Percentiles rank a stretch among this genome's conserved stretches.
Conservation (phyloP, 92 coral and sea anemone species). For the Montipora capitata region DNA sequence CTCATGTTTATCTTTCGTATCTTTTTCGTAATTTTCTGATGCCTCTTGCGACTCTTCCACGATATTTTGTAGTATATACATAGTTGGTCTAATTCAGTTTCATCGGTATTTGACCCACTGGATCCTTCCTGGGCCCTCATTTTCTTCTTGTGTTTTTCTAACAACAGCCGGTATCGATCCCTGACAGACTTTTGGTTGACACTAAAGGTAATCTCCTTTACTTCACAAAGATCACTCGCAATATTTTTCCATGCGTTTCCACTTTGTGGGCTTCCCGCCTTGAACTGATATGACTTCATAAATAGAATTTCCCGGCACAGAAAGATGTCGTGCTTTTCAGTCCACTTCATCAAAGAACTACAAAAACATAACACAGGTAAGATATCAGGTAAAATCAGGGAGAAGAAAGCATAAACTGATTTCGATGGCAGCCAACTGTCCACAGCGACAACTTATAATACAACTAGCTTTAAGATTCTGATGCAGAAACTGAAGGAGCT, state of each 20-base stretch:
- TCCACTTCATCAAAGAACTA: slow-evolving; percentile 68
- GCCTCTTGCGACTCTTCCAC: slow-evolving; percentile 58
- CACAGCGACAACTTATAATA: slow-evolving; percentile 33
- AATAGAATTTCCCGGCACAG: slow-evolving; percentile 73
- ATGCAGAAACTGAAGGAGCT: slow-evolving; percentile 68
- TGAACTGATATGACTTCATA: slow-evolving; percentile 69
- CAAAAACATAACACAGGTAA: slow-evolving; percentile 45
- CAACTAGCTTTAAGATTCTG: slow-evolving; percentile 12
- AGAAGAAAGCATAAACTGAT: slow-evolving; percentile 25
- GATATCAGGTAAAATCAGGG: slow-evolving; percentile 21
- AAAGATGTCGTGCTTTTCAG: slow-evolving; percentile 60
- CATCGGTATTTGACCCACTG: slow-evolving; percentile 59
- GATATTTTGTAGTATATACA: slow-evolving; percentile 62
- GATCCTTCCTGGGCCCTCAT: slow-evolving; percentile 55
- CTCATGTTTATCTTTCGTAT: slow-evolving; percentile 61
- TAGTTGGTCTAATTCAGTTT: slow-evolving; percentile 60
- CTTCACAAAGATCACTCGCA: slow-evolving; percentile 62
- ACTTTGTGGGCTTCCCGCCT: slow-evolving; percentile 60
- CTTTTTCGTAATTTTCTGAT: slow-evolving; percentile 47
- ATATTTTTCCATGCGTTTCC: slow-evolving; percentile 69
- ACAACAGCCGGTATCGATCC: slow-evolving; percentile 64
- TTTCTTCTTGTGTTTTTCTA: slow-evolving; percentile 47
- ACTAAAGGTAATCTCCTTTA: slow-evolving; percentile 52
- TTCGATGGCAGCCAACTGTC: slow-evolving; percentile 25
- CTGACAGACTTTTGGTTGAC: slow-evolving; percentile 68